A percentile compares a stretch with the other conserved stretches of the same genome.
phyloP scores from a whole-genome alignment of 2,113 vertebrate genomes.

The Zingel zingel region DNA sequence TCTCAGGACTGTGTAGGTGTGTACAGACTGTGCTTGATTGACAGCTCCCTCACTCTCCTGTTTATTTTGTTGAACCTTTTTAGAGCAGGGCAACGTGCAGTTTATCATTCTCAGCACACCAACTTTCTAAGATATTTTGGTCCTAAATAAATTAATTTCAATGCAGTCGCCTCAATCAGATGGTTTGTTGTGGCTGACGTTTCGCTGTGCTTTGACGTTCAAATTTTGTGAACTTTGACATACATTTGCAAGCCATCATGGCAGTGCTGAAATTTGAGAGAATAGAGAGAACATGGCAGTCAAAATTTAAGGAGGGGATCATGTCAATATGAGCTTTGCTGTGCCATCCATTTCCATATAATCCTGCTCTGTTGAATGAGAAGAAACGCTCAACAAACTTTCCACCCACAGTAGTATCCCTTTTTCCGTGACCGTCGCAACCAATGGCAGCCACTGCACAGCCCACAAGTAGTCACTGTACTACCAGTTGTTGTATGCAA shows the following conservation, averaged over 20 bases:
- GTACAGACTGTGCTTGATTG: conserved; percentile 12
- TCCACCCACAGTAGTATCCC: not conserved
- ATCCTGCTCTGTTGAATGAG: not conserved
- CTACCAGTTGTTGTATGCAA: not conserved
- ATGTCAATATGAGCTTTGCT: not conserved
- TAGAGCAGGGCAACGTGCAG: not conserved
- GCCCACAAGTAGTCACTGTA: not conserved
- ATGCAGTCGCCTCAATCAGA: not conserved
- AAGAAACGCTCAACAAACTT: not conserved
- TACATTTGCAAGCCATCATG: not conserved
- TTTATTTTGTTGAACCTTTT: not conserved
- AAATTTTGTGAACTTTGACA: not conserved
- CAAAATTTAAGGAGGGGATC: not conserved
- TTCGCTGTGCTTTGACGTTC: not conserved
- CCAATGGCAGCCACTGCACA: not conserved
- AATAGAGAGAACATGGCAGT: not conserved
- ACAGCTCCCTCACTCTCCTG: not conserved
- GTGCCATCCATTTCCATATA: not conserved
- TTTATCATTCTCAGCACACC: not conserved
- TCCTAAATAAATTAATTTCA: not conserved
- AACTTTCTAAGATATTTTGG: conserved; percentile 5
- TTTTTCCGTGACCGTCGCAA: not conserved
- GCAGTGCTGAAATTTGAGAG: not conserved
- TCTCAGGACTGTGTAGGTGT: not conserved
- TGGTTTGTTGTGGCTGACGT: not conserved